Conservation (phyloP, 2,113 vertebrate species). For the Phyllostomus hastatus region DNA sequence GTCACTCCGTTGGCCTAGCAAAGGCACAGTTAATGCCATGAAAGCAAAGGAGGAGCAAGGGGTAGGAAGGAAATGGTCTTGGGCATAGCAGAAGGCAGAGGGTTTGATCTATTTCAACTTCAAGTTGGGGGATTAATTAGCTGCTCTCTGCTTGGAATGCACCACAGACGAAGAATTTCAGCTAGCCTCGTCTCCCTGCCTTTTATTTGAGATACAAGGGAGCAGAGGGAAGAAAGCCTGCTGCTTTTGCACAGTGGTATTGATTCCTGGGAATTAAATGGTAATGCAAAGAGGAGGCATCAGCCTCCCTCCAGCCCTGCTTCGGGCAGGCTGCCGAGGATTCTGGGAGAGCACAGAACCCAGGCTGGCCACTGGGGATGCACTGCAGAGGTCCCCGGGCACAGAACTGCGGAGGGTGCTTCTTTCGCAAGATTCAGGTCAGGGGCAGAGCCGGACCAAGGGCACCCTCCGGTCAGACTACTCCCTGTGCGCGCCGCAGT, state of each 20-base stretch:
- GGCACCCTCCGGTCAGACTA: neutral
- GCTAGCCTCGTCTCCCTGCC: neutral
- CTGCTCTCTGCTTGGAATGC: neutral
- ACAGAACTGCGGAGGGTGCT: neutral
- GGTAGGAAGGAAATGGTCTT: neutral
- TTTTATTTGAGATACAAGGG: conserved; percentile 14
- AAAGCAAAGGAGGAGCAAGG: neutral
- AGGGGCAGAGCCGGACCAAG: neutral
- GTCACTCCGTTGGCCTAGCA: neutral
- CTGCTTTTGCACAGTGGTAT: neutral
- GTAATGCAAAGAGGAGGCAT: neutral
- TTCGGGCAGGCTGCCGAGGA: neutral
- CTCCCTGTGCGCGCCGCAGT: accelerated
- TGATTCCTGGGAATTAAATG: conserved; percentile 1
- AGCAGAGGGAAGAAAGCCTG: neutral
- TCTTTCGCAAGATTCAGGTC: neutral
- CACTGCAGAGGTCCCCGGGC: neutral
- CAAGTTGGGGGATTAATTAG: neutral
- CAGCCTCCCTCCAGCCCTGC: neutral
- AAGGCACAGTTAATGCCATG: neutral
- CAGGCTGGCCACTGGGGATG: neutral
- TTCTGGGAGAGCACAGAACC: neutral
- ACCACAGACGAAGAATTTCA: neutral
- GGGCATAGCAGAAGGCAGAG: neutral
- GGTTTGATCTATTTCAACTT: neutral